Evolutionary conservation across 2,113 vertebrate genomes (phyloP), one percentile per base, ranked within the genome.

Genomic region (Leucoraja erinaceus): DNA sequence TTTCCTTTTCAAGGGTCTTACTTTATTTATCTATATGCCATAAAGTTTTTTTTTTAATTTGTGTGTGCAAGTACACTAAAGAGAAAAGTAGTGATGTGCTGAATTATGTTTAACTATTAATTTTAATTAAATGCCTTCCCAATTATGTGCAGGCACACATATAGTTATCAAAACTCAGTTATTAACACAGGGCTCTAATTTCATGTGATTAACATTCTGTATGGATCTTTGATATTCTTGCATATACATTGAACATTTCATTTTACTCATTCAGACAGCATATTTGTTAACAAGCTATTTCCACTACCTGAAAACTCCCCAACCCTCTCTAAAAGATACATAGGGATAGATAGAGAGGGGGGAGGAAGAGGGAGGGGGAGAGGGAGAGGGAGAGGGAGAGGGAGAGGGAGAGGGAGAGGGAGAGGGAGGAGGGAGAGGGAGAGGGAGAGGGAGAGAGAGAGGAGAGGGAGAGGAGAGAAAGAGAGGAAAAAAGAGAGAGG

Each of bases 71-170:
- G 38, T 54, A 54, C 72, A 66, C 38, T 2, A 25, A 22, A 0
- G 88, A 72, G 63, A 70, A 70, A 90, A 91, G 33, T 72, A 91
- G 90, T 70, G 63, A 22, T 7, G 20, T 72, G 31, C 18, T 91
- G n/a, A 88, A 90, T 90, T 66, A 90, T 54, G 33, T 63, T 68
- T 38, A 63, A 88, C 61, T 66, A 63, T 88, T 61, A 61, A 84
- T 66, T 90, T 63, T n/a, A 31, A 38, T 68, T 90, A 8, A 90
- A 90, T 33, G 16, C 68, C 28, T 90, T 63, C 14, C 86, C 18
- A 68, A 66, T 68, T 90, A 28, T 90, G 86, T 90, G 61, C n/a
- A 90, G 61, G 12, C 33, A 83, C 47, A 83, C 75, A 77, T 33
- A 33, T 54, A 79, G 63, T 4, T 66, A 66, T 66, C 7, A 66